phyloP scores from a whole-genome alignment of 2,797 vertebrate species.

The Xiphophorus birchmanni region DNA sequence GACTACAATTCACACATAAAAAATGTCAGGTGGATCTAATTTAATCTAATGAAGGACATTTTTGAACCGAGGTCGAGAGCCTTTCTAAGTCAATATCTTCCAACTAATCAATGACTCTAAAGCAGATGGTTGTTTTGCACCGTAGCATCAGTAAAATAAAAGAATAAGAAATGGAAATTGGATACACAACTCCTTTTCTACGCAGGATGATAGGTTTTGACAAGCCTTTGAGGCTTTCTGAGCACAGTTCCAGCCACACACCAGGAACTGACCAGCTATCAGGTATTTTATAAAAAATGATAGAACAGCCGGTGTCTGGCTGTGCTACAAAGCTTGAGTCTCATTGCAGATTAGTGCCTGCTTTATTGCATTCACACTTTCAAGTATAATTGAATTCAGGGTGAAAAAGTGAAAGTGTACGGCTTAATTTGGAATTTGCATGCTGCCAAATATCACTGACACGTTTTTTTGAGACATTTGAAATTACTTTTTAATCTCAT shows the following conservation, averaged over 20 bases:
- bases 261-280: constrained; percentile 30
- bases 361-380: constrained; percentile 12
- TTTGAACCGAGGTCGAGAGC: constrained; percentile 4
- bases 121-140: constrained; percentile 12
- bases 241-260: constrained; percentile 2
- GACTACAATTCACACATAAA: not conserved
- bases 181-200: not conserved
- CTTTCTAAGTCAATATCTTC: constrained; percentile 8
- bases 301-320: not conserved
- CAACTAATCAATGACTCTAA: constrained; percentile 42
- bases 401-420: constrained; percentile 20
- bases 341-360: constrained; percentile 5
- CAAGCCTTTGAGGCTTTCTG: constrained; percentile 7
- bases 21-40: not conserved
- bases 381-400: constrained; percentile 25
- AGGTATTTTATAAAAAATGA: constrained; percentile 14
- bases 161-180: constrained; percentile 1
- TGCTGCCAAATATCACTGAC: constrained; percentile 21
- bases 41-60: constrained; percentile 6
- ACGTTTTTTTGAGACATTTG: constrained; percentile 11
- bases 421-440: constrained; percentile 44
- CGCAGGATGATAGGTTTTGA: constrained; percentile 11
- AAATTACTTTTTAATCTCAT: constrained; percentile 30
- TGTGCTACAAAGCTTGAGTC: not conserved
- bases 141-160: constrained; percentile 10